Percentiles rank a stretch among this genome's conserved stretches.
phyloP scores from a whole-genome alignment of 1,140 invertebrate species.

The Drosophila rhopaloa region DNA sequence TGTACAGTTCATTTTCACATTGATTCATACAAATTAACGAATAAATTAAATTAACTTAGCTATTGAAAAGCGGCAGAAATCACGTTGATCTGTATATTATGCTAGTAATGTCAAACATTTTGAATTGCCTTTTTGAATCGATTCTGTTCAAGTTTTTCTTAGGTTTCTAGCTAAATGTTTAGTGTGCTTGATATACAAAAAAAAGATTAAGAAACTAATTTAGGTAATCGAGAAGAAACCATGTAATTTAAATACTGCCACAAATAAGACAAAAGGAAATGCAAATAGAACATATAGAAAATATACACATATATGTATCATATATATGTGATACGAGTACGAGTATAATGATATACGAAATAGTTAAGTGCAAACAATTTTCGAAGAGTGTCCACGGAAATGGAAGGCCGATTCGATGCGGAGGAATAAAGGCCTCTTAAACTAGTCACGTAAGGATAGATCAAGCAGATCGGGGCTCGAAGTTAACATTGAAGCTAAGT shows the following conservation, averaged over 20 bases:
- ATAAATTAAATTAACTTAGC: slow-evolving; percentile 49
- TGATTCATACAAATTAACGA: slow-evolving; percentile 52
- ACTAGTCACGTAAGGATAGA: slow-evolving; percentile 63
- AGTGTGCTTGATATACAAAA: slow-evolving; percentile 52
- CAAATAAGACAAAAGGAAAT: slow-evolving; percentile 75
- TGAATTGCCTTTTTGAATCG: slow-evolving; percentile 71
- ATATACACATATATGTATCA: slow-evolving; percentile 42
- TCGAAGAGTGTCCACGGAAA: slow-evolving; percentile 30
- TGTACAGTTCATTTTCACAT: slow-evolving; percentile 77
- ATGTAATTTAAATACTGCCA: slow-evolving; percentile 81
- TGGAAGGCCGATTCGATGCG: neutral
- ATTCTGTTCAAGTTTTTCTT: slow-evolving; percentile 41
- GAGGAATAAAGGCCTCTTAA: slow-evolving; percentile 20
- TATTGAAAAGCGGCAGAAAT: slow-evolving; percentile 16
- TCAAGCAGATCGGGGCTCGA: slow-evolving; percentile 74
- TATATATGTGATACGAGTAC: slow-evolving; percentile 49
- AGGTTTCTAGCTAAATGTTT: slow-evolving; percentile 69
- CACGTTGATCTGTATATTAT: slow-evolving; percentile 59
- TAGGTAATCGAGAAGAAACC: slow-evolving; percentile 49
- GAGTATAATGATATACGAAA: slow-evolving; percentile 46
- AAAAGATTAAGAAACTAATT: slow-evolving; percentile 21
- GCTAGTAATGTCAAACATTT: slow-evolving; percentile 78
- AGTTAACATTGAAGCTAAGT: slow-evolving; percentile 84
- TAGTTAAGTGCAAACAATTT: slow-evolving; percentile 50
- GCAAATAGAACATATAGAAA: slow-evolving; percentile 51